A percentile compares a stretch with the other conserved stretches of the same genome.
These are phyloP conservation scores for Mesoligia furuncula DNA, from an alignment of 2,888 invertebrate genomes.

Conservation along the genomic window DNA sequence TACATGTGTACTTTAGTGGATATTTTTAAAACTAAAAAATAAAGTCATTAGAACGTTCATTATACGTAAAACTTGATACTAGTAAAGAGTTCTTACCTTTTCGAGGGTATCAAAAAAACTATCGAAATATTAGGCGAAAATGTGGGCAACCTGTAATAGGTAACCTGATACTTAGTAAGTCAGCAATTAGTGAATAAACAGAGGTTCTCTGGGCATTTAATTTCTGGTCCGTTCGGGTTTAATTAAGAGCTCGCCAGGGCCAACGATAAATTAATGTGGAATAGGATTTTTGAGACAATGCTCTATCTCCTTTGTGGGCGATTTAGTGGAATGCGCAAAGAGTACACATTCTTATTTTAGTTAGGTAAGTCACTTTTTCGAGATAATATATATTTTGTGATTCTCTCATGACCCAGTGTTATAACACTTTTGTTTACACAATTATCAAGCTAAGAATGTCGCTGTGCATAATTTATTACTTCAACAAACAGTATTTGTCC, in stretches of 20 bases:
- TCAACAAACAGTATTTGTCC: neutral
- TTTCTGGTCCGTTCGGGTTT: conserved; percentile 70
- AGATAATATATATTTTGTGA: neutral
- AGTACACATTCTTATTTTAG: conserved; percentile 29
- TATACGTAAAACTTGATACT: conserved; percentile 33
- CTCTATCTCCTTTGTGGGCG: conserved; percentile 36
- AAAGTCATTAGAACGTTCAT: conserved; percentile 9
- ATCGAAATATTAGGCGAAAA: conserved; percentile 52
- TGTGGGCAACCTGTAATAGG: conserved; percentile 56
- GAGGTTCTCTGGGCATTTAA: conserved; percentile 67
- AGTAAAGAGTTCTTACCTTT: conserved; percentile 11
- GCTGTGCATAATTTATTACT: neutral
- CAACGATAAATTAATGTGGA: conserved; percentile 62
- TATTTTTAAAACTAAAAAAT: neutral
- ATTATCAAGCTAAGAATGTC: neutral
- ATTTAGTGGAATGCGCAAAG: conserved; percentile 34
- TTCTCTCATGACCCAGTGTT: neutral
- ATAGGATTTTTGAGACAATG: conserved; percentile 52
- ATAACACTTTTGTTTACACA: neutral
- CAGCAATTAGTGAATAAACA: conserved; percentile 75
- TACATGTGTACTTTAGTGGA: neutral
- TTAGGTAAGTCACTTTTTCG: neutral
- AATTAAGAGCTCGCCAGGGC: conserved; percentile 68
- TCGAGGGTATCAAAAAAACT: conserved; percentile 41
- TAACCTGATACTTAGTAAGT: conserved; percentile 68